Evolutionary conservation across 1,140 invertebrate species (phyloP).

Genomic region (Solenopsis invicta): DNA sequence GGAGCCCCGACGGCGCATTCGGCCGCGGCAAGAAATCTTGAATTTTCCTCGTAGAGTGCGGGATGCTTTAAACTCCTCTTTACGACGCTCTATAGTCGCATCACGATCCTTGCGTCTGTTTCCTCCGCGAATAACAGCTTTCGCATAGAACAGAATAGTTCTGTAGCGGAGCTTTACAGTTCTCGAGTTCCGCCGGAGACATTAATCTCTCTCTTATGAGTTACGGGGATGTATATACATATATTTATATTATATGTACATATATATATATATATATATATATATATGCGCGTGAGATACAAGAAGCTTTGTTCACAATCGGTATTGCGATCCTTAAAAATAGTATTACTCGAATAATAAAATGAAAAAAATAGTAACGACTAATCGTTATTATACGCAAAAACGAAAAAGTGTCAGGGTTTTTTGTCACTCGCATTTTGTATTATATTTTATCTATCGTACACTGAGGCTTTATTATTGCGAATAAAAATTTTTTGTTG

Average conservation of each 20-base stretch:
- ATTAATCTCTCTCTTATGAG: constrained; percentile 81
- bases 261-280: constrained; percentile 22
- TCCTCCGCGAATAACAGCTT: constrained; percentile 75
- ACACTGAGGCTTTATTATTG: not conserved
- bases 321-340: constrained; percentile 24
- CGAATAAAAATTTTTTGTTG: too few relatives aligned
- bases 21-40: constrained; percentile 68
- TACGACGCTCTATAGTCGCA: constrained; percentile 75
- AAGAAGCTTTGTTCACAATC: constrained; percentile 38
- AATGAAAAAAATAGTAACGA: constrained; percentile 5
- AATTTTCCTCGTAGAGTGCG: constrained; percentile 57
- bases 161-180: constrained; percentile 76
- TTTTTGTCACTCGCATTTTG: constrained; percentile 19
- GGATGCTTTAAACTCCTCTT: constrained; percentile 69
- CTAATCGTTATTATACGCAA: constrained; percentile 11
- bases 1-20: constrained; percentile 38
- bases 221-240: constrained; percentile 67
- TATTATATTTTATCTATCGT: not conserved
- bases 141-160: constrained; percentile 74
- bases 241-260: constrained; percentile 53
- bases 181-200: constrained; percentile 75
- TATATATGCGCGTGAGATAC: constrained; percentile 19
- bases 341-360: not conserved
- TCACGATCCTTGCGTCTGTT: constrained; percentile 76
- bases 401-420: not conserved